Evolutionary conservation across 2,113 vertebrate genomes (phyloP).

Genomic region (Seriola dumerili): DNA sequence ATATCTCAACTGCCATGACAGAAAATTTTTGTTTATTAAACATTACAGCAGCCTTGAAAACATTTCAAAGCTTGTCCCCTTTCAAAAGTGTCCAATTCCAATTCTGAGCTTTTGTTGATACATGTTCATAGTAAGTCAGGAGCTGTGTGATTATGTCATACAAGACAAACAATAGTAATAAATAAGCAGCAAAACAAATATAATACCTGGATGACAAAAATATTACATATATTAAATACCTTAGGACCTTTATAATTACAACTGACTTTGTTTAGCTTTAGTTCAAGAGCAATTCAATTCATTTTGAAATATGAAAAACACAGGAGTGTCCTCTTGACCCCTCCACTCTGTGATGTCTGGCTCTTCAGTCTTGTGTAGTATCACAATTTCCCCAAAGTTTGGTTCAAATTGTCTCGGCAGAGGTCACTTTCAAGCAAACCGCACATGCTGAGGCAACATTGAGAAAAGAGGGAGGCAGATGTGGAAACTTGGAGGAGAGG

Average conservation of each 20-base stretch:
- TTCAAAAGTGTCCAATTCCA: not conserved
- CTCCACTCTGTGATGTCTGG: too few relatives aligned
- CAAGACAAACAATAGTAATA: not conserved
- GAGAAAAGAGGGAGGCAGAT: not conserved
- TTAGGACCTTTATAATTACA: not conserved
- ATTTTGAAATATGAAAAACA: not conserved
- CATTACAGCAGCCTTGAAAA: not conserved
- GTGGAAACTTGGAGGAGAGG: not conserved
- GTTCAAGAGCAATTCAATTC: not conserved
- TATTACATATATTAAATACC: not conserved
- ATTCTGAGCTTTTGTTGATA: not conserved
- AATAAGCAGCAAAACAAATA: not conserved
- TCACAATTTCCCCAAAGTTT: too few relatives aligned
- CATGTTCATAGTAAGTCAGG: not conserved
- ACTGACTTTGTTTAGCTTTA: not conserved
- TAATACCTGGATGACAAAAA: not conserved
- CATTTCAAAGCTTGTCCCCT: not conserved
- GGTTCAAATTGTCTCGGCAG: slow-evolving; percentile 3
- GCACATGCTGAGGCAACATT: not conserved
- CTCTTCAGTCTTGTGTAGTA: too few relatives aligned
- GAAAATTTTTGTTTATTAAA: not conserved
- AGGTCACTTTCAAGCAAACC: not conserved
- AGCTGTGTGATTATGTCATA: not conserved
- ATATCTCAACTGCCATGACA: not conserved
- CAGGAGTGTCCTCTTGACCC: not conserved